Evolutionary conservation across 2,113 vertebrate species (phyloP).

Genomic region (Tragelaphus imberbis): DNA sequence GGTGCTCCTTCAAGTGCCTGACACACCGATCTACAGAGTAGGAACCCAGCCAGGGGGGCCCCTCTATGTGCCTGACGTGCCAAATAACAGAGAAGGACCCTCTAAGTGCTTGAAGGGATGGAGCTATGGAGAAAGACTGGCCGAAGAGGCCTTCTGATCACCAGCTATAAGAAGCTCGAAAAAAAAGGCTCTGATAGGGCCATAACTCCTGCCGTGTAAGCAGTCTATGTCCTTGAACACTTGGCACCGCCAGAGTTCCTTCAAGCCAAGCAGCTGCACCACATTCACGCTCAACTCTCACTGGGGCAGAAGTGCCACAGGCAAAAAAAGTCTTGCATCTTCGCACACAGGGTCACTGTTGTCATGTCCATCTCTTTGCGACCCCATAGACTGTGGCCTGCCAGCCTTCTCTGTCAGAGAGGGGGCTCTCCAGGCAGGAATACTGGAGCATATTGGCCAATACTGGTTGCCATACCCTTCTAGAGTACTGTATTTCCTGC

Average conservation of each 20-base stretch:
- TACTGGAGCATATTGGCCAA: not conserved
- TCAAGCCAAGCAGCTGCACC: not conserved
- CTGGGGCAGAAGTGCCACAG: not conserved
- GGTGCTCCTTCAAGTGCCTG: not conserved
- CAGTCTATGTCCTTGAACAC: not conserved
- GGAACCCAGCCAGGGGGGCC: not conserved
- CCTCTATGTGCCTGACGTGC: not conserved
- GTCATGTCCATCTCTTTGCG: not conserved
- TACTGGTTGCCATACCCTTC: not conserved
- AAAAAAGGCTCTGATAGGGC: not conserved
- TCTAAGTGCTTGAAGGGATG: not conserved
- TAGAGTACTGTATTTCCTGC: not conserved
- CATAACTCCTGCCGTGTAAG: not conserved
- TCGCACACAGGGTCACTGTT: not conserved
- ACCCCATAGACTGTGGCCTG: not conserved
- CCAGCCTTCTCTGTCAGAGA: not conserved
- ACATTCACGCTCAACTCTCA: not conserved
- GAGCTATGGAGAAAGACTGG: not conserved
- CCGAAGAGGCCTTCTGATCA: not conserved
- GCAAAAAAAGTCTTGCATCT: not conserved
- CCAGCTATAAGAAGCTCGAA: not conserved
- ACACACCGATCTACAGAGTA: not conserved
- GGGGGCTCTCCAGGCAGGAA: not conserved
- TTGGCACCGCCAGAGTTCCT: not conserved
- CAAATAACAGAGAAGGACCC: not conserved